phyloP scores from a whole-genome alignment of 1,140 invertebrate genomes.

The Zaprionus gabonicus region DNA sequence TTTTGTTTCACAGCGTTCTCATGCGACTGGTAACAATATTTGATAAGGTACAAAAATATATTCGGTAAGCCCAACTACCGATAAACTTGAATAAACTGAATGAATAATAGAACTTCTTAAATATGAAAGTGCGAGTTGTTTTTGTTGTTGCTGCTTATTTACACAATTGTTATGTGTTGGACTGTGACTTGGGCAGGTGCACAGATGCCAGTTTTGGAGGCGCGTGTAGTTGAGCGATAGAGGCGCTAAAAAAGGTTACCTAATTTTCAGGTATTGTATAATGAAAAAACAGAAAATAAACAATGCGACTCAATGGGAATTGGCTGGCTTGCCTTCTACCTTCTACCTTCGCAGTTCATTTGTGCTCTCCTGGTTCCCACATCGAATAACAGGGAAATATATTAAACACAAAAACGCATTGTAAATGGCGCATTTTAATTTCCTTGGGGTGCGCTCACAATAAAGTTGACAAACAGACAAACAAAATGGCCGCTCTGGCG shows the following conservation, averaged over 20 bases:
- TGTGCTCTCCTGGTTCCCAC: conserved; percentile 2
- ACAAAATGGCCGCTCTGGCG: conserved; percentile 61
- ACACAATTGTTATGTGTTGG: conserved; percentile 39
- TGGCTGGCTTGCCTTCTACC: conserved; percentile 31
- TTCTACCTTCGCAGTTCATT: conserved; percentile 17
- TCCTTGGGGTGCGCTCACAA: conserved; percentile 62
- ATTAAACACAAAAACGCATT: conserved; percentile 40
- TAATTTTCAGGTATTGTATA: conserved; percentile 23
- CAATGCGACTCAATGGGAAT: conserved; percentile 34
- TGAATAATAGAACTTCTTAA: too few species aligned
- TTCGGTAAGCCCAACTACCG: too few species aligned
- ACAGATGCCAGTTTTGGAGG: not conserved
- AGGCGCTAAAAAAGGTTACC: conserved; percentile 3
- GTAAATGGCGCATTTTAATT: conserved; percentile 80
- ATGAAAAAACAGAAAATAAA: conserved; percentile 11
- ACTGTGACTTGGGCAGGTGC: conserved; percentile 7
- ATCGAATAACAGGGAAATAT: conserved; percentile 26
- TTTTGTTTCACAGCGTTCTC: not conserved
- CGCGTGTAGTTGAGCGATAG: conserved; percentile 5
- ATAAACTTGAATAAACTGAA: too few species aligned
- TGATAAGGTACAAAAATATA: not conserved
- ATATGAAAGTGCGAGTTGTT: not conserved
- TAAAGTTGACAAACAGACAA: conserved; percentile 36
- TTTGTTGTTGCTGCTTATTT: conserved; percentile 24
- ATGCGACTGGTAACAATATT: not conserved